These are phyloP conservation scores for Agrypnus murinus DNA, from an alignment of 2,888 invertebrate genomes.

Conservation along the genomic window DNA sequence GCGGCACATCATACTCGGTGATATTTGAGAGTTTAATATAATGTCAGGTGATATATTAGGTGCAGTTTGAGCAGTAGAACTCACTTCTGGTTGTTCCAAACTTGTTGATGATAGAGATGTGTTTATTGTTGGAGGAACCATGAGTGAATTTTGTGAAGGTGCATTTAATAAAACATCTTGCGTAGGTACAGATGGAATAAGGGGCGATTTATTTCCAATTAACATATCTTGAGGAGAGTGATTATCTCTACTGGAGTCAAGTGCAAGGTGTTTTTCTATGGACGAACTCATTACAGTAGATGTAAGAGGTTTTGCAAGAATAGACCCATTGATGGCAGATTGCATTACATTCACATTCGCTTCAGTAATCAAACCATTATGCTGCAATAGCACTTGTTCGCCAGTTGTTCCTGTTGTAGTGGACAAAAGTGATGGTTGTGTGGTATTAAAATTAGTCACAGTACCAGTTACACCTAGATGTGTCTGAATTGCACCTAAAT, in stretches of 20 bases:
- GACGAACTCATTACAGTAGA: background rate
- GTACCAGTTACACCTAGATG: conserved; percentile 25
- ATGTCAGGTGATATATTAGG: conserved; percentile 74
- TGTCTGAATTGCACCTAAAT: conserved; percentile 39
- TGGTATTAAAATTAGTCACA: conserved; percentile 13
- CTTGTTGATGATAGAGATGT: conserved; percentile 60
- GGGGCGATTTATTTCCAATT: conserved; percentile 54
- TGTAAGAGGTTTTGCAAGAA: conserved; percentile 46
- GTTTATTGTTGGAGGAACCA: conserved; percentile 60
- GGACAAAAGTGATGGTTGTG: conserved; percentile 11
- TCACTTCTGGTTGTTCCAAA: conserved; percentile 67
- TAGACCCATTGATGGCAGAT: conserved; percentile 53
- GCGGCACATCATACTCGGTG: conserved; percentile 76
- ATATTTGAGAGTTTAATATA: conserved; percentile 77
- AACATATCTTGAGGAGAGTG: conserved; percentile 60
- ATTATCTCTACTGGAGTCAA: conserved; percentile 55
- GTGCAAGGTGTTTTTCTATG: conserved; percentile 35
- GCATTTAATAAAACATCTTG: conserved; percentile 69
- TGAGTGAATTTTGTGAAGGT: conserved; percentile 58
- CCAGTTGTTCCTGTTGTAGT: conserved; percentile 38
- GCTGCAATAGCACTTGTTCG: conserved; percentile 51
- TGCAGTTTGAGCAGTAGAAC: conserved; percentile 64
- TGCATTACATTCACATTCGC: conserved; percentile 46
- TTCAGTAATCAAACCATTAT: conserved; percentile 41
- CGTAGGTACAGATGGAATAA: conserved; percentile 59